Evolutionary conservation across 2,797 vertebrate species (phyloP).

Genomic region (Graptemys geographica): DNA sequence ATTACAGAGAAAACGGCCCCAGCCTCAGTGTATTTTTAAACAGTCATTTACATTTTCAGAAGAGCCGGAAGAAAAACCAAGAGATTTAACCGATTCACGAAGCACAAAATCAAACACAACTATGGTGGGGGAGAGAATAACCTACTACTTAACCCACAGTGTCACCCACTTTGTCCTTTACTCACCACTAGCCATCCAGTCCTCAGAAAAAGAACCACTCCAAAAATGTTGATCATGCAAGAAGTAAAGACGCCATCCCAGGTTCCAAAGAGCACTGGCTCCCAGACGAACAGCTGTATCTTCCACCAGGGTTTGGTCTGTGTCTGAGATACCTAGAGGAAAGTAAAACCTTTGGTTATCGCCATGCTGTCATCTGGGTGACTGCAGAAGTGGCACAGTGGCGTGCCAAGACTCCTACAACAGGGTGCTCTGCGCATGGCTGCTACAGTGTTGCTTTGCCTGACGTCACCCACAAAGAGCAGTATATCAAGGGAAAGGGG

Average conservation of each 20-base stretch:
- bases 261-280: conserved; percentile 96
- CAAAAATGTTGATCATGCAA: conserved; percentile 99
- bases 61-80: neutral
- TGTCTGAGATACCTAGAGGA: conserved; percentile 53
- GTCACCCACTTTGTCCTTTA: conserved; percentile 6
- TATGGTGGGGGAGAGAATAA: neutral
- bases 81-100: neutral
- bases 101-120: neutral
- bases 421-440: neutral
- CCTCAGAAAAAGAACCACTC: conserved; percentile 96
- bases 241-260: conserved; percentile 99
- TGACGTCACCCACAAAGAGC: neutral
- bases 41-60: neutral
- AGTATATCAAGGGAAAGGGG: neutral
- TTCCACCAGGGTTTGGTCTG: conserved; percentile 95
- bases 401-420: neutral
- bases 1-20: neutral
- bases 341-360: neutral
- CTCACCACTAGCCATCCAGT: conserved; percentile 98
- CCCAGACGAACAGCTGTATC: conserved; percentile 95
- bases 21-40: neutral
- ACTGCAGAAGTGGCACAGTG: neutral
- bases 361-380: fast-evolving
- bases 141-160: neutral
- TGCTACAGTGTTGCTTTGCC: neutral